Conservation (phyloP, 2,888 invertebrate species). For the Acronicta aceris region DNA sequence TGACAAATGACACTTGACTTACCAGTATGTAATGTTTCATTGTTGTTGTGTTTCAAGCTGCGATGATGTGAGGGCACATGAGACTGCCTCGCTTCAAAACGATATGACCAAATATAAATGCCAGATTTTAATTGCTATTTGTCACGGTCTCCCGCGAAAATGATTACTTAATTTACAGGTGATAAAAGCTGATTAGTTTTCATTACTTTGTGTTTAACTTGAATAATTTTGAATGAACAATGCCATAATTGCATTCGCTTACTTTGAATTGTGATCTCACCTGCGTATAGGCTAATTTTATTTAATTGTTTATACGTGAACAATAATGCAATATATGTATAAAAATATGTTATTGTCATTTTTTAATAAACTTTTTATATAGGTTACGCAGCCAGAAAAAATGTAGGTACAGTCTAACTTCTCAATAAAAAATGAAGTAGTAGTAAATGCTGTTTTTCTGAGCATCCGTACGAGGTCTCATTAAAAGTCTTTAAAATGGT, state of each 20-base stretch:
- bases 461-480: too few relatives aligned
- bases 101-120: slow-evolving; percentile 16
- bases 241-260: background rate
- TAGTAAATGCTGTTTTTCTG: too few relatives aligned
- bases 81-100: slow-evolving; percentile 25
- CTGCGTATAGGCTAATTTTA: background rate
- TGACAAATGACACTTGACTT: slow-evolving; percentile 8
- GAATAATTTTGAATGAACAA: slow-evolving; percentile 7
- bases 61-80: slow-evolving; percentile 14
- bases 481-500: background rate
- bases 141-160: slow-evolving; percentile 8
- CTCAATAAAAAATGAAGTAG: too few relatives aligned
- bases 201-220: slow-evolving; percentile 30
- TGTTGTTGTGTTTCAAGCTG: slow-evolving; percentile 19
- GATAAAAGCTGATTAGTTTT: slow-evolving; percentile 21
- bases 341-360: too few relatives aligned
- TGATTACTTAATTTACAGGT: slow-evolving; percentile 22
- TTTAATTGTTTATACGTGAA: background rate
- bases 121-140: slow-evolving; percentile 18
- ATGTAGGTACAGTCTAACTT: too few relatives aligned
- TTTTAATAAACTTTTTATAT: too few relatives aligned
- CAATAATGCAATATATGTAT: background rate
- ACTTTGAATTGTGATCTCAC: background rate
- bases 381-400: too few relatives aligned
- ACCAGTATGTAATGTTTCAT: slow-evolving; percentile 30